Base-by-base conservation (phyloP, 2,888 invertebrate genomes). In the Heliconius cydno region DNA sequence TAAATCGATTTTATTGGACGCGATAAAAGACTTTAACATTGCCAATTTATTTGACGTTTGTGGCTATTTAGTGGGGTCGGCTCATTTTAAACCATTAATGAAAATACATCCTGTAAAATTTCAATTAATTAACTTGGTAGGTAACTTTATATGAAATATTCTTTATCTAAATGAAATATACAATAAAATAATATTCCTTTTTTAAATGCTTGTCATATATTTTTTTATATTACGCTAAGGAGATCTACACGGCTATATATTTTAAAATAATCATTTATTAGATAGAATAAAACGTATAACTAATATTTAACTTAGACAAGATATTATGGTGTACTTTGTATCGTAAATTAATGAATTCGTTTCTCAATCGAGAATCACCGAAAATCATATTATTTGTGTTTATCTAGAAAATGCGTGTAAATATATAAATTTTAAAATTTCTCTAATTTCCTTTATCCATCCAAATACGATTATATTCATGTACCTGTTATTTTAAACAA, bases 11-110 rank as follows among this genome's bases (percentile, higher is more conserved):
- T 87, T 87, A 86, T 86, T 85, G 84, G 76, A 74, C 81, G 84
- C 84, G 79, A 81, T 87, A 86, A 88, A 87, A 84, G 81, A 79
- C 82, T 81, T 79, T 84, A 84, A 85, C 84, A 80, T 84, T 84
- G 83, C 79, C 85, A 85, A 86, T 86, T 86, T 87, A 87, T 87
- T 87, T 83, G 84, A 84, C 82, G 80, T 84, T 83, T 82, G 83
- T 86, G 85, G 86, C 65, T 75, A 22, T 75, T 46, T 66, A 65
- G 41, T 46, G 65, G 22, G 34, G n/a, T 73, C 85, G 84, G 82
- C 83, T 41, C 38, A 25, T 70, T 70, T 68, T 46, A 25, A 70
- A 46, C 41, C 15, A 25, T 41, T 25, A 70, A 70, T 70, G n/a
- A 41, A 68, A 68, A 38, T 38, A 68, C 15, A 46, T 15, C 13